These are phyloP conservation scores for Eublepharis macularius DNA, from an alignment of 2,113 vertebrate genomes.

Conservation along the genomic window DNA sequence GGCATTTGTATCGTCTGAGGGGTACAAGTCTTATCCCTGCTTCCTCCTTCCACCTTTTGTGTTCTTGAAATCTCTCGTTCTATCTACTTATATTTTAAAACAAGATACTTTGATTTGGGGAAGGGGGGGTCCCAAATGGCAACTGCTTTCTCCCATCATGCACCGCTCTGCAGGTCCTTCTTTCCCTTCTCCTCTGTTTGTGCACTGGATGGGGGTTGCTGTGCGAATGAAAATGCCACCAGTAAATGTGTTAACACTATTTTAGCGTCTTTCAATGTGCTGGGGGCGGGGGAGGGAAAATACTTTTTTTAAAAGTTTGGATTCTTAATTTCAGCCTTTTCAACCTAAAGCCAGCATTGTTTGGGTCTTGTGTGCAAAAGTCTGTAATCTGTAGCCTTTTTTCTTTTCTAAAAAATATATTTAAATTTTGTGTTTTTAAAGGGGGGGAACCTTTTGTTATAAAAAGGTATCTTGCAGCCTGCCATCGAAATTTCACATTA, in stretches of 20 bases:
- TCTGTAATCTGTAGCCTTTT: constrained; percentile 59
- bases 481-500: constrained; percentile 75
- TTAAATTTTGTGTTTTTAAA: background rate
- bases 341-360: constrained; percentile 79
- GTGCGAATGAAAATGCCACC: constrained; percentile 38
- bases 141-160: constrained; percentile 81
- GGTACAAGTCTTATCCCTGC: background rate
- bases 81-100: constrained; percentile 32
- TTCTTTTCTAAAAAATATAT: constrained; percentile 50
- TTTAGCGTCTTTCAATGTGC: constrained; percentile 23
- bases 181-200: background rate
- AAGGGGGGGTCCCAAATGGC: constrained; percentile 47
- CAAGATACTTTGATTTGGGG: constrained; percentile 16
- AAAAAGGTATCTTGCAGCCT: constrained; percentile 83
- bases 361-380: constrained; percentile 51
- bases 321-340: constrained; percentile 62
- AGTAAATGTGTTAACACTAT: constrained; percentile 36
- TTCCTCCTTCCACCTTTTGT: constrained; percentile 1
- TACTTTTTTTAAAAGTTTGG: constrained; percentile 53
- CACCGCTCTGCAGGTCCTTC: constrained; percentile 62
- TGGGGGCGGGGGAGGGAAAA: background rate
- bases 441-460: constrained; percentile 88
- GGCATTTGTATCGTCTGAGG: background rate
- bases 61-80: background rate
- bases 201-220: constrained; percentile 52